phyloP scores from a whole-genome alignment of 2,797 vertebrate genomes.

The Myripristis jacobus region DNA sequence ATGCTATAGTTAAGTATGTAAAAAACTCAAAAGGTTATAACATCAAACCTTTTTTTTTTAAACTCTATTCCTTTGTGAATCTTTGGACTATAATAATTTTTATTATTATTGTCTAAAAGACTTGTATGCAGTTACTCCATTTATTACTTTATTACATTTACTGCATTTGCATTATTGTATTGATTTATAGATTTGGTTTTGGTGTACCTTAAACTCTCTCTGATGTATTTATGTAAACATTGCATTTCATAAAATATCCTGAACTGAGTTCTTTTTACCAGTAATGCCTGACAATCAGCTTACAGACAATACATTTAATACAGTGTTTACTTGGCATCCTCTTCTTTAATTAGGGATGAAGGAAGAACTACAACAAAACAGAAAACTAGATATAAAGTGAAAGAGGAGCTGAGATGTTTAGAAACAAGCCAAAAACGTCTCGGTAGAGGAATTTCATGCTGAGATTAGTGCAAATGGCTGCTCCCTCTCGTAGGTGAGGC shows the following conservation, averaged over 20 bases:
- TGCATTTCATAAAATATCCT: not conserved
- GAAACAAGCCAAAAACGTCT: constrained; percentile 20
- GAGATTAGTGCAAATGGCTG: constrained; percentile 29
- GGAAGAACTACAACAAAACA: constrained; percentile 4
- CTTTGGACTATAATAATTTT: not conserved
- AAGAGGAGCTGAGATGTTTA: constrained; percentile 7
- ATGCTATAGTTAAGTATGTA: no score
- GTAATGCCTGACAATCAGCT: constrained; percentile 44
- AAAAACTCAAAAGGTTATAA: no score
- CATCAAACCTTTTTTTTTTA: no score
- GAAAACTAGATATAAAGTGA: constrained; percentile 23
- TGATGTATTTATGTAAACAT: not conserved
- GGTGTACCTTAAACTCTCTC: no score
- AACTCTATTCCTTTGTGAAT: not conserved
- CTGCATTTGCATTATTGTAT: not conserved
- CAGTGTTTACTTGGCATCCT: constrained; percentile 36
- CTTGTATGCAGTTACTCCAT: no score
- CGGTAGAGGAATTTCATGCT: constrained; percentile 21
- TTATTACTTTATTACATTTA: not conserved
- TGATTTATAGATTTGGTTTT: not conserved
- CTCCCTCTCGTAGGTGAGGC: constrained; percentile 21
- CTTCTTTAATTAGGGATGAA: constrained; percentile 33
- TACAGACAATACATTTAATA: constrained; percentile 34
- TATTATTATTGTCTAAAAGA: no score
- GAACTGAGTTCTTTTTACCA: constrained; percentile 24